phyloP scores from a whole-genome alignment of 2,797 vertebrate species.

The Ctenochaetus hawaiiensis region DNA sequence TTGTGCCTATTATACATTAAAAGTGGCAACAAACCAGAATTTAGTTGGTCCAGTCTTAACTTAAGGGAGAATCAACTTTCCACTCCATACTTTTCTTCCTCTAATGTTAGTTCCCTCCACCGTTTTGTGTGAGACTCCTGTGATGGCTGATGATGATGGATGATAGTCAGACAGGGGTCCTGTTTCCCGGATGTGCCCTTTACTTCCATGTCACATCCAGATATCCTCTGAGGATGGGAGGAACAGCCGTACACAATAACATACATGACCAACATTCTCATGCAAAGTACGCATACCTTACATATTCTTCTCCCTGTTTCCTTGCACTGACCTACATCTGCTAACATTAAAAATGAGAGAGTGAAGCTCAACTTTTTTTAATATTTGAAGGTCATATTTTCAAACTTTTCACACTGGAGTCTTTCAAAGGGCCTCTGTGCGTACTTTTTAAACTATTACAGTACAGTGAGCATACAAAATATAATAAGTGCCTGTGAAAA shows the following conservation, averaged over 20 bases:
- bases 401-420: neutral
- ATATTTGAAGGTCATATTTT: neutral
- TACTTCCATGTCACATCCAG: constrained; percentile 79
- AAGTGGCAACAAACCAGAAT: constrained; percentile 7
- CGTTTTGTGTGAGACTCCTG: constrained; percentile 17
- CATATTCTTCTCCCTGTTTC: constrained; percentile 46
- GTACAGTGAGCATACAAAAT: constrained; percentile 17
- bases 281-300: constrained; percentile 14
- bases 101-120: constrained; percentile 15
- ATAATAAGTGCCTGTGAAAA: constrained; percentile 47
- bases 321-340: constrained; percentile 54
- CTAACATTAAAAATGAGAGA: constrained; percentile 28
- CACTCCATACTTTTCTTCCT: constrained; percentile 1
- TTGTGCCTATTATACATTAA: constrained; percentile 12
- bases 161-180: constrained; percentile 51
- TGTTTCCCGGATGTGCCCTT: constrained; percentile 79
- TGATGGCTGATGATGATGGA: constrained; percentile 56
- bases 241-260: constrained; percentile 28
- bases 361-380: neutral
- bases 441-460: constrained; percentile 11
- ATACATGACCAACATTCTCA: constrained; percentile 35
- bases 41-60: neutral
- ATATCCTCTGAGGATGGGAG: constrained; percentile 74
- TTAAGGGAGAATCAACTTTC: constrained; percentile 22
- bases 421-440: neutral